Evolutionary conservation across 2,113 vertebrate species (phyloP), one percentile per base, ranked within the genome.

Genomic region (Hucho hucho): DNA sequence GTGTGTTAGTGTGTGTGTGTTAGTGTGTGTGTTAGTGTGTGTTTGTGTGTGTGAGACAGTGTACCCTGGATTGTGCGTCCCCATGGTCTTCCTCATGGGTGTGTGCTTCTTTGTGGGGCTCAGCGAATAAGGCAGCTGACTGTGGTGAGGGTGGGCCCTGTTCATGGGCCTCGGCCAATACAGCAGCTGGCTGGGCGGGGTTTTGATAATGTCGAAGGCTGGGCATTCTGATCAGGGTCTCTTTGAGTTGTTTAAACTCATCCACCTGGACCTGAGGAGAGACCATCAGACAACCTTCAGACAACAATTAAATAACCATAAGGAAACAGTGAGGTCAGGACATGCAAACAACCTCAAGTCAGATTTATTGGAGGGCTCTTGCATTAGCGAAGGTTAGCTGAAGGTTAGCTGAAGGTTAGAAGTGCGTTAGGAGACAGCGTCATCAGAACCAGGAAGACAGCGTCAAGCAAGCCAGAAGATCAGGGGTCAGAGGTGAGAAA

Each of bases 171-270:
- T 79, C 16, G 0, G 75, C 59, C 6, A 43, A 3, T 26, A n/a
- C 26, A 6, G 66, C 76, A 7, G 46, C 73, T 32, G 37, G 71
- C 12, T 79, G 80, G 0, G 2, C 16, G 3, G 56, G 11, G 58
- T 78, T 83, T 69, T 61, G 81, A 13, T 92, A 93, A 0, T 92
- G 91, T 66, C 86, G 92, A 43, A 92, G 82, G 83, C 89, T 94
- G 14, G 94, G 91, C 74, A 89, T 92, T 84, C 84, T 94, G 81
- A 95, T 93, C 47, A 97, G 90, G 0, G 95, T 93, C 1, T 97
- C 95, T 87, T 95, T 97, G 82, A 98, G 76, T 70, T 97, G 94
- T 76, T 95, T 96, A 88, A 94, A 97, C 81, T 97, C 94, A 74
- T 96, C 93, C 74, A 99, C 94, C 89, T 99, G 97, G 75, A 90